phyloP scores from a whole-genome alignment of 1,140 invertebrate species.

The Conus betulinus region DNA sequence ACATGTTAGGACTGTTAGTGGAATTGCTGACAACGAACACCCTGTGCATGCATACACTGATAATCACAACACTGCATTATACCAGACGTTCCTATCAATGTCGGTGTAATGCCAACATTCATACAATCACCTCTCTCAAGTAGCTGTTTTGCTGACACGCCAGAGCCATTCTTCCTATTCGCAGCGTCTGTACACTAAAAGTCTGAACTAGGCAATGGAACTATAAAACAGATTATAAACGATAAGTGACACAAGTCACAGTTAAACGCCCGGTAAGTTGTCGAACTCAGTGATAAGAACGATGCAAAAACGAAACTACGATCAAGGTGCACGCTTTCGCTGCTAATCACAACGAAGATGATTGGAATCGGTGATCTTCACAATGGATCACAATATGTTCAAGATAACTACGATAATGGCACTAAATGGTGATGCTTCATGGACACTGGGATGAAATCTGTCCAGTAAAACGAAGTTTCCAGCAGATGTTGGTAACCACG shows the following conservation, averaged over 20 bases:
- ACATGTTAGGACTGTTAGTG: no score
- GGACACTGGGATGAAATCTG: no score
- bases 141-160: conserved; percentile 86
- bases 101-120: no score
- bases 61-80: no score
- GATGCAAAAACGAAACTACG: not conserved
- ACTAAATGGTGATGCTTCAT: not conserved
- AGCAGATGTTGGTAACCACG: not conserved
- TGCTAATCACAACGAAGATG: no score
- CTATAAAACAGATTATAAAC: not conserved
- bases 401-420: not conserved
- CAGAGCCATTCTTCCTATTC: conserved; percentile 65
- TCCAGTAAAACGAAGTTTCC: no score
- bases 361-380: no score
- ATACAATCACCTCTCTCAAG: conserved; percentile 80
- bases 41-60: no score
- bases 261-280: not conserved
- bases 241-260: not conserved
- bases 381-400: no score
- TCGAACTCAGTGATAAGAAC: not conserved
- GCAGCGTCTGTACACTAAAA: not conserved
- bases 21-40: no score
- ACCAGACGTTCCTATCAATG: no score
- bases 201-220: not conserved
- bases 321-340: not conserved